Conservation (phyloP, 2,888 invertebrate genomes). For the Adelphocoris suturalis region DNA sequence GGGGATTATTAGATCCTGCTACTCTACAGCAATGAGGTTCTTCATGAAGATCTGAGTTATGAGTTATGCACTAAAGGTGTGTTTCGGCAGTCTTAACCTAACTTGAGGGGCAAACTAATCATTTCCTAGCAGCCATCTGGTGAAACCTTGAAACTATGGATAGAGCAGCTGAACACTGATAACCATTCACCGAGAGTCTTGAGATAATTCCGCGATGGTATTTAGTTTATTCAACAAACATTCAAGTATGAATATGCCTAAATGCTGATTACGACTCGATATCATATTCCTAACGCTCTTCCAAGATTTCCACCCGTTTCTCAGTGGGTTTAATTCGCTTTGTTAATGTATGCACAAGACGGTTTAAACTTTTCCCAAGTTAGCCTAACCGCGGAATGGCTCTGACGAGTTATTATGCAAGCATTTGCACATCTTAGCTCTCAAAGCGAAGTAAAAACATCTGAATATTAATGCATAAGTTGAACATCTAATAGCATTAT, state of each 20-base stretch:
- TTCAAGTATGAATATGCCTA: slow-evolving; percentile 64
- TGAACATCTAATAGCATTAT: slow-evolving; percentile 45
- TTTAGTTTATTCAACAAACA: slow-evolving; percentile 58
- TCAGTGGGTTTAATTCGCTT: slow-evolving; percentile 63
- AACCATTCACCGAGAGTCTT: neutral
- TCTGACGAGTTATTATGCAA: slow-evolving; percentile 63
- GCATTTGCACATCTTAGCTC: slow-evolving; percentile 68
- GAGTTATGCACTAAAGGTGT: too few species aligned
- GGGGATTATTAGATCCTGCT: too few species aligned
- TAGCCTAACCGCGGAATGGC: slow-evolving; percentile 44
- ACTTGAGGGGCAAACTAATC: too few species aligned
- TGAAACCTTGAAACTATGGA: neutral
- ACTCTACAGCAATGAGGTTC: too few species aligned
- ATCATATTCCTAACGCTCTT: slow-evolving; percentile 53
- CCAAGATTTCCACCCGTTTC: neutral
- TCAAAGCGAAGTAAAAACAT: slow-evolving; percentile 45
- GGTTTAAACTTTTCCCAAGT: slow-evolving; percentile 67
- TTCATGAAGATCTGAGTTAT: too few species aligned
- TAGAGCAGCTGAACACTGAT: neutral
- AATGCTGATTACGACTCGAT: slow-evolving; percentile 65
- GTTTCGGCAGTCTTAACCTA: too few species aligned
- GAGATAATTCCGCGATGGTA: neutral
- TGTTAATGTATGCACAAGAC: slow-evolving; percentile 64
- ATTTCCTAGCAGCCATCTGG: neutral
- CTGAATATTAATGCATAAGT: slow-evolving; percentile 55